phyloP scores from a whole-genome alignment of 2,888 invertebrate species.

The Calameuta idolon region DNA sequence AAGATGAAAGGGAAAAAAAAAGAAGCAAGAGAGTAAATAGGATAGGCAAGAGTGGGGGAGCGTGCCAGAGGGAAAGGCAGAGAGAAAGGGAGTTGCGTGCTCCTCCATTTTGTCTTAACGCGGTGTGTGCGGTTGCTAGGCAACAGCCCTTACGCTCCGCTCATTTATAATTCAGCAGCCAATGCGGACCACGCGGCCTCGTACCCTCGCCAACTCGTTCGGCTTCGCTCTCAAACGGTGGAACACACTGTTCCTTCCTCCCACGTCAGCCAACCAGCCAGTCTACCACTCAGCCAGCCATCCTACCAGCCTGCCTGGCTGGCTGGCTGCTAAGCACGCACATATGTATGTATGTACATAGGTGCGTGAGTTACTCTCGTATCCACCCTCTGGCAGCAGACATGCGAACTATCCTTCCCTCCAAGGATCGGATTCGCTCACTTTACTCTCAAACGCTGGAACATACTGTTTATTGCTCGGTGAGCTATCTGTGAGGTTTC shows the following conservation, averaged over 20 bases:
- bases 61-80: constrained; percentile 27
- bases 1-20: constrained; percentile 10
- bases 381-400: neutral
- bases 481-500: neutral
- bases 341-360: neutral
- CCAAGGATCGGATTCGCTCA: constrained; percentile 10
- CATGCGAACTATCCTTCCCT: constrained; percentile 2
- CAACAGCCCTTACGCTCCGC: constrained; percentile 67
- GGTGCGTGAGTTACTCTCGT: neutral
- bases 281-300: neutral
- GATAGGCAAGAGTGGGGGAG: constrained; percentile 16
- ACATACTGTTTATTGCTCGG: neutral
- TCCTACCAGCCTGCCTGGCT: neutral
- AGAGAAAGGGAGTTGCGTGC: constrained; percentile 40
- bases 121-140: constrained; percentile 65
- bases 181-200: constrained; percentile 66
- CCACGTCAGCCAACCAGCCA: neutral
- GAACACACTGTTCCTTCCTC: constrained; percentile 30
- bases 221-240: constrained; percentile 49
- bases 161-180: constrained; percentile 68
- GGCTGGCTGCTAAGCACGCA: neutral
- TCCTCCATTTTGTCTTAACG: constrained; percentile 67
- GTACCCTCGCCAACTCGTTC: constrained; percentile 56
- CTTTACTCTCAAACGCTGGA: neutral
- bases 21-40: constrained; percentile 23